A percentile compares a stretch with the other conserved stretches of the same genome.
These are phyloP conservation scores for Apis florea DNA, from an alignment of 1,140 invertebrate species.

Conservation along the genomic window DNA sequence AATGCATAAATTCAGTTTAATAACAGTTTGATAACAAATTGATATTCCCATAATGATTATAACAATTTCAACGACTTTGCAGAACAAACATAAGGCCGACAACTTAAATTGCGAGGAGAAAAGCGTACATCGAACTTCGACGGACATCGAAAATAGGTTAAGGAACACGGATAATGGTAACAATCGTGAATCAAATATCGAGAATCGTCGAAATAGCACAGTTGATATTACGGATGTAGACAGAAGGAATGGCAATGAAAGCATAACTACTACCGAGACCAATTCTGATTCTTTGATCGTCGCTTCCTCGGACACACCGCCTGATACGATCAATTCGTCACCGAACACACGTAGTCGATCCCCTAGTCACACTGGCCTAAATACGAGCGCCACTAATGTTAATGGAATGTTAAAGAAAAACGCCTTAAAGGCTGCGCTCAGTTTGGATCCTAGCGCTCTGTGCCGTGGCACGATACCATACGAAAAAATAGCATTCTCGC, in stretches of 20 bases:
- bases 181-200: constrained; percentile 38
- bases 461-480: constrained; percentile 74
- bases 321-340: constrained; percentile 68
- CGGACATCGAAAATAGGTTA: constrained; percentile 42
- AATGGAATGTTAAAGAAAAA: constrained; percentile 76
- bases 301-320: constrained; percentile 65
- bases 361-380: constrained; percentile 69
- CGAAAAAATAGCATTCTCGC: constrained; percentile 75
- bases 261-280: constrained; percentile 70
- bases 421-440: constrained; percentile 78
- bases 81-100: constrained; percentile 15
- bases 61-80: background rate
- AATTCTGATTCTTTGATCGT: constrained; percentile 72
- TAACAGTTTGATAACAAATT: too few relatives aligned
- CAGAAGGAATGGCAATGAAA: constrained; percentile 66
- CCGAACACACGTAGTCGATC: constrained; percentile 75
- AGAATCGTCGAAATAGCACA: constrained; percentile 19
- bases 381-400: constrained; percentile 67
- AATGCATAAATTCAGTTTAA: too few relatives aligned
- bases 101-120: constrained; percentile 9
- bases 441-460: constrained; percentile 79
- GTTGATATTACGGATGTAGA: constrained; percentile 31
- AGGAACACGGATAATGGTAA: constrained; percentile 50
- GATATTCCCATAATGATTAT: too few relatives aligned
- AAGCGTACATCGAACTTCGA: constrained; percentile 41